A percentile compares a stretch with the other conserved stretches of the same genome.
Evolutionary conservation across 2,797 vertebrate species (phyloP).

Genomic region (Urosaurus nigricauda): DNA sequence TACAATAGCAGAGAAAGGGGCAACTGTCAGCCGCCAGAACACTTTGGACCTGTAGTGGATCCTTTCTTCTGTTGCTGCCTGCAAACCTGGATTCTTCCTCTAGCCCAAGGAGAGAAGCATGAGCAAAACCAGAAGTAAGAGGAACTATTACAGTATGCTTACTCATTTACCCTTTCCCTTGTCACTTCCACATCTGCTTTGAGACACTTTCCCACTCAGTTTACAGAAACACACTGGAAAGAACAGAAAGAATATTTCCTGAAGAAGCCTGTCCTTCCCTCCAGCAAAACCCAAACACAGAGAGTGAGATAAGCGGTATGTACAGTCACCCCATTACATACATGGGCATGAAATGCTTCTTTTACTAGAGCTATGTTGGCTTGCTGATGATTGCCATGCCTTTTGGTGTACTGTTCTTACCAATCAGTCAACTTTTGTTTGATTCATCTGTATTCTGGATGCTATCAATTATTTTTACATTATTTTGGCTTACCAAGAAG

Average conservation of each 20-base stretch:
- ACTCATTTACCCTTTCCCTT: neutral
- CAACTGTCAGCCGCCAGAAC: no score
- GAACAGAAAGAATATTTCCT: neutral
- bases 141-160: neutral
- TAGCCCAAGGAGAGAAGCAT: neutral
- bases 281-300: neutral
- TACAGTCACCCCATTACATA: no score
- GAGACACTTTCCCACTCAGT: no score
- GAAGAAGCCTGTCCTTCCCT: neutral
- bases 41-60: no score
- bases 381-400: neutral
- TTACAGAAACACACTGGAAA: neutral
- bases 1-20: no score
- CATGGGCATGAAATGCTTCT: neutral
- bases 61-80: no score
- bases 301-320: no score
- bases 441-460: neutral
- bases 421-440: neutral
- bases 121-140: neutral
- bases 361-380: neutral
- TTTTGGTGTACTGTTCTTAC: neutral
- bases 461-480: neutral
- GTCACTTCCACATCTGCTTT: neutral
- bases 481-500: neutral
- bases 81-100: no score